Conservation (phyloP, 2,888 invertebrate species). For the Chloroclysta siterata region DNA sequence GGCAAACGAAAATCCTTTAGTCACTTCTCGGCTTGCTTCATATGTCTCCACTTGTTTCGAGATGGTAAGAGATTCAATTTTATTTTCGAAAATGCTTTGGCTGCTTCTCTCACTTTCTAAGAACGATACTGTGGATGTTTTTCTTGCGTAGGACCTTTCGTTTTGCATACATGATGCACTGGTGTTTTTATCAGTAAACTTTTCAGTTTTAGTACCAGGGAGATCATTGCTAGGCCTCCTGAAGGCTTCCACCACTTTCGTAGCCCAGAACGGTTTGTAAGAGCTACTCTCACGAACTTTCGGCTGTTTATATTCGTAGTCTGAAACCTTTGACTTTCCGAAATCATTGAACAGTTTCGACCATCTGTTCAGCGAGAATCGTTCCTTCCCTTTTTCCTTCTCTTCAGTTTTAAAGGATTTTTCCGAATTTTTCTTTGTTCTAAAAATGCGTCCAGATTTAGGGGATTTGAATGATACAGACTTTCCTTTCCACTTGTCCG, state of each 20-base stretch:
- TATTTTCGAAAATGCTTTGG: constrained; percentile 26
- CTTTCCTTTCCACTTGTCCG: constrained; percentile 65
- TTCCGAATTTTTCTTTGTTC: constrained; percentile 46
- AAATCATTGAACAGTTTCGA: constrained; percentile 66
- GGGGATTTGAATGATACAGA: constrained; percentile 71
- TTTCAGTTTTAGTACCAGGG: constrained; percentile 28
- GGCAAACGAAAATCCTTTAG: constrained; percentile 7
- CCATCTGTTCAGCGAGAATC: constrained; percentile 52
- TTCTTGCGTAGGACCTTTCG: constrained; percentile 14
- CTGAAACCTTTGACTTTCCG: constrained; percentile 67
- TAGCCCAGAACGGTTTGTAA: constrained; percentile 75
- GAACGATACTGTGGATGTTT: constrained; percentile 21
- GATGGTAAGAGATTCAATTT: constrained; percentile 37
- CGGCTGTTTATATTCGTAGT: constrained; percentile 66
- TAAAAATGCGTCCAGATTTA: constrained; percentile 64
- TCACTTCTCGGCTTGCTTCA: constrained; percentile 12
- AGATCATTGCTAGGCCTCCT: constrained; percentile 36
- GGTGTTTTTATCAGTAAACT: constrained; percentile 7
- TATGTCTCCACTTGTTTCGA: constrained; percentile 31
- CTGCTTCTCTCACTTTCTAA: constrained; percentile 22
- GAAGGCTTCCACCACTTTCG: constrained; percentile 52
- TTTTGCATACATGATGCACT: constrained; percentile 9
- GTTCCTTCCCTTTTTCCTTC: constrained; percentile 35
- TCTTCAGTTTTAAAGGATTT: constrained; percentile 28
- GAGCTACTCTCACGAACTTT: constrained; percentile 63